Percentiles rank a stretch among this genome's conserved stretches.
These are phyloP conservation scores for Anodontia alba DNA, from an alignment of 2,888 invertebrate genomes.

Conservation along the genomic window DNA sequence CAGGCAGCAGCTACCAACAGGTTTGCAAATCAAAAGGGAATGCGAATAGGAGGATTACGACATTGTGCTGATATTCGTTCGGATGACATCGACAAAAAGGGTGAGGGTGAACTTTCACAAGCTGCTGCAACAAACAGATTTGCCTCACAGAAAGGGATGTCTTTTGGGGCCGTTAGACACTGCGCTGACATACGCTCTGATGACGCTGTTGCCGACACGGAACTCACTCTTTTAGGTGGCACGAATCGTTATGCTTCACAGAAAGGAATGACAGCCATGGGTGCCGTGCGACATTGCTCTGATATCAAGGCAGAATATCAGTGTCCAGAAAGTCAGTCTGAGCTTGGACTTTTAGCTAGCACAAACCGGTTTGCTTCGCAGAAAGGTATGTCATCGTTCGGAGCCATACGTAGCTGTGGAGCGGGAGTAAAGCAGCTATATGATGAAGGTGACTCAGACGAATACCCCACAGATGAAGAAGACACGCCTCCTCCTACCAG, in stretches of 20 bases:
- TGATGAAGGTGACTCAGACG: slow-evolving; percentile 57
- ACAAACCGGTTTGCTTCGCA: slow-evolving; percentile 83
- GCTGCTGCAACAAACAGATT: slow-evolving; percentile 83
- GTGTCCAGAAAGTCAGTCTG: slow-evolving; percentile 35
- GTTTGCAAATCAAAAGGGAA: slow-evolving; percentile 81
- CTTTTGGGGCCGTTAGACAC: slow-evolving; percentile 51
- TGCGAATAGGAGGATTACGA: slow-evolving; percentile 76
- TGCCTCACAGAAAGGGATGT: slow-evolving; percentile 82
- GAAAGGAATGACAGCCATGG: slow-evolving; percentile 81
- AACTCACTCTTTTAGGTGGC: slow-evolving; percentile 82
- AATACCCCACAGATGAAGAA: slow-evolving; percentile 61
- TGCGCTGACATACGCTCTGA: slow-evolving; percentile 49
- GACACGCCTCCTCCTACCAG: slow-evolving; percentile 45
- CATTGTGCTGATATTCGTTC: slow-evolving; percentile 82
- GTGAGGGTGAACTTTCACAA: slow-evolving; percentile 78
- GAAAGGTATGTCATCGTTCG: slow-evolving; percentile 81
- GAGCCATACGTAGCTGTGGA: slow-evolving; percentile 76
- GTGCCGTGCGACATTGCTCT: slow-evolving; percentile 80
- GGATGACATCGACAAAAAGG: slow-evolving; percentile 77
- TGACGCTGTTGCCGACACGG: slow-evolving; percentile 62
- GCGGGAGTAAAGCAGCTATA: slow-evolving; percentile 53
- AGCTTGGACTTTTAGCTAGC: slow-evolving; percentile 75
- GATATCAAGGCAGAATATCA: slow-evolving; percentile 54
- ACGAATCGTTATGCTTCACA: slow-evolving; percentile 83
- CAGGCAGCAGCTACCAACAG: slow-evolving; percentile 82